phyloP scores from a whole-genome alignment of 2,113 vertebrate genomes.

The Aspidoscelis tigris region DNA sequence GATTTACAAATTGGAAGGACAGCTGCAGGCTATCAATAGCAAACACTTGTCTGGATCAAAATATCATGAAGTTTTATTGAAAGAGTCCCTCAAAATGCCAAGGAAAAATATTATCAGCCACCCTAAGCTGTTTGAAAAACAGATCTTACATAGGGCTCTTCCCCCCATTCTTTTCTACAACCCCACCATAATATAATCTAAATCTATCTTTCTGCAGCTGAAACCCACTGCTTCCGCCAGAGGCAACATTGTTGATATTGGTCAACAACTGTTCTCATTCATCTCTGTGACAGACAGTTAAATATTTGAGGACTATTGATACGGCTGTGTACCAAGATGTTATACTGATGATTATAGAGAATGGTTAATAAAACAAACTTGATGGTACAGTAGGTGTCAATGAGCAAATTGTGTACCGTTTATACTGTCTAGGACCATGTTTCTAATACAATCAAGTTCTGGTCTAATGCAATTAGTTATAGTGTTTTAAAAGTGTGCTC shows the following conservation, averaged over 20 bases:
- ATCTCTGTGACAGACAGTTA: not conserved
- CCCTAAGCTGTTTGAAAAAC: constrained; percentile 7
- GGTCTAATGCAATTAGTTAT: constrained; percentile 57
- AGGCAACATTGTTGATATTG: constrained; percentile 18
- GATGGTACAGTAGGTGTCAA: not conserved
- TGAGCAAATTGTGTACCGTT: not conserved
- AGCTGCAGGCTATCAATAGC: constrained; percentile 10
- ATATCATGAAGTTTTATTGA: constrained; percentile 16
- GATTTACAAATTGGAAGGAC: constrained; percentile 9
- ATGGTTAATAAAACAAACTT: not conserved
- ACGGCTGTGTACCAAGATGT: constrained; percentile 13
- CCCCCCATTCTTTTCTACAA: not conserved
- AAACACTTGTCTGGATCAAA: constrained; percentile 3
- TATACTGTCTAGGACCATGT: constrained; percentile 21
- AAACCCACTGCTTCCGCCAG: not conserved
- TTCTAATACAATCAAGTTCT: constrained; percentile 40
- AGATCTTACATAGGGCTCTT: not conserved
- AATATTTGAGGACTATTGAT: not conserved
- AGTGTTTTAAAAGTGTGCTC: constrained; percentile 68
- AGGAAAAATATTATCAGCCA: not conserved
- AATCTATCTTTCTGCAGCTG: not conserved
- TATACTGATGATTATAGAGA: constrained; percentile 9
- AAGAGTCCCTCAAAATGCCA: constrained; percentile 13
- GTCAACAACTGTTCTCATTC: constrained; percentile 25
- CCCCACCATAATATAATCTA: not conserved